A percentile compares a stretch with the other conserved stretches of the same genome.
These are phyloP conservation scores for Drosophila lacicola DNA, from an alignment of 2,888 invertebrate species.

Conservation along the genomic window DNA sequence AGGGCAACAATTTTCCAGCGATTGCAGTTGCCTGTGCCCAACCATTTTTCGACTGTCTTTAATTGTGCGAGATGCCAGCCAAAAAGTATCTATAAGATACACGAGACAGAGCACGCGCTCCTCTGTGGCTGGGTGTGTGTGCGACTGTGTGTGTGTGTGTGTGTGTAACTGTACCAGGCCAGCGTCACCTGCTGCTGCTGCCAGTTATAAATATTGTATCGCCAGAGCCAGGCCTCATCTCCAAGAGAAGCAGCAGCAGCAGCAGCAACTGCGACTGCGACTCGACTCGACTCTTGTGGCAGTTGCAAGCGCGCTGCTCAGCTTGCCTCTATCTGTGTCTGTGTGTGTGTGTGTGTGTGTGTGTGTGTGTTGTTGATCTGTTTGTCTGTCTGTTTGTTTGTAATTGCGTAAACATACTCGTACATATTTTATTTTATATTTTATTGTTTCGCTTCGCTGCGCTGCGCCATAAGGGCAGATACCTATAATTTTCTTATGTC, in stretches of 20 bases:
- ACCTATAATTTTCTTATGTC: constrained; percentile 82
- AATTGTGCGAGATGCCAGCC: constrained; percentile 54
- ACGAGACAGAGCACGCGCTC: constrained; percentile 34
- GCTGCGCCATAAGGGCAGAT: constrained; percentile 81
- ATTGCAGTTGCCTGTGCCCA: constrained; percentile 33
- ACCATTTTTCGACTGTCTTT: constrained; percentile 45
- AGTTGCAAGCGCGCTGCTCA: constrained; percentile 34
- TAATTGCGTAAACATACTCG: constrained; percentile 81
- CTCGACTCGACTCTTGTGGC: constrained; percentile 25
- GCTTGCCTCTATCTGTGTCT: constrained; percentile 14
- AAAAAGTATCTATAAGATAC: constrained; percentile 69
- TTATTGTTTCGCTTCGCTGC: constrained; percentile 82
- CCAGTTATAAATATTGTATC: constrained; percentile 72
- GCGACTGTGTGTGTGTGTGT: constrained; percentile 10
- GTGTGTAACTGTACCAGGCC: constrained; percentile 47
- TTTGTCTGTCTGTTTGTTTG: constrained; percentile 69
- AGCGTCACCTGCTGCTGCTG: constrained; percentile 58
- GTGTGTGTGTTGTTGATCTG: constrained; percentile 29
- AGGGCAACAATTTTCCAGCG: constrained; percentile 48
- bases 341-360: constrained; percentile 30
- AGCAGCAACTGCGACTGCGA: constrained; percentile 4
- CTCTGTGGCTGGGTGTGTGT: constrained; percentile 8
- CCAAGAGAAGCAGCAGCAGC: constrained; percentile 6
- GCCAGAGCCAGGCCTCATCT: constrained; percentile 28
- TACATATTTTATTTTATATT: constrained; percentile 82